phyloP scores from a whole-genome alignment of 53 echinoderm and acorn worm genomes.

The Pentamera pediparva region DNA sequence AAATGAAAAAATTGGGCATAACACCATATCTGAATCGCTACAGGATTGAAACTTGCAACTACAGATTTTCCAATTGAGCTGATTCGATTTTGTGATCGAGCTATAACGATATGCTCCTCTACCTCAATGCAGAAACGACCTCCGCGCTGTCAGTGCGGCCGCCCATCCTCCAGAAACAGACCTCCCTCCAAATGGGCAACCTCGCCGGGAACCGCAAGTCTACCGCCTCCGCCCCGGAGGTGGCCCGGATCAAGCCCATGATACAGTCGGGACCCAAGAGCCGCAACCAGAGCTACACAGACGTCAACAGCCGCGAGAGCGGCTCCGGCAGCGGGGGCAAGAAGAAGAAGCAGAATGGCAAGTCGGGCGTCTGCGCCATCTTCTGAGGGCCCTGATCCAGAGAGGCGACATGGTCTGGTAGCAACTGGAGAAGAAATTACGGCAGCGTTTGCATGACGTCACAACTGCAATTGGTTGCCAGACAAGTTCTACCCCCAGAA shows the following conservation, averaged over 20 bases:
- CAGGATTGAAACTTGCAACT: too few species aligned
- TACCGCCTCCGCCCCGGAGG: slow-evolving; percentile 25
- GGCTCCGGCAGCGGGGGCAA: slow-evolving; percentile 26
- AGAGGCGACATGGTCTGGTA: too few species aligned
- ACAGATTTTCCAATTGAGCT: too few species aligned
- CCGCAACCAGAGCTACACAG: slow-evolving; percentile 86
- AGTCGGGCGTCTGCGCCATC: slow-evolving; percentile 88
- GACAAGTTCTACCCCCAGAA: not conserved
- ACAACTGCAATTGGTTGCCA: too few species aligned
- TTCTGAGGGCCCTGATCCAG: slow-evolving; percentile 39
- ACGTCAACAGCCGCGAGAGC: slow-evolving; percentile 50
- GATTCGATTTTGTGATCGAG: too few species aligned
- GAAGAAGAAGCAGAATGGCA: slow-evolving; percentile 83
- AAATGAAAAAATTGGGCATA: too few species aligned
- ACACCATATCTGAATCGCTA: too few species aligned
- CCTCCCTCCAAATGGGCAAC: slow-evolving; percentile 73
- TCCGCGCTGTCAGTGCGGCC: slow-evolving; percentile 84
- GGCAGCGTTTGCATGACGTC: too few species aligned
- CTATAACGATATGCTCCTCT: too few species aligned
- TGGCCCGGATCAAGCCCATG: slow-evolving; percentile 54
- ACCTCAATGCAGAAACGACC: not conserved
- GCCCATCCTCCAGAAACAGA: slow-evolving; percentile 86
- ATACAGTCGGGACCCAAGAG: slow-evolving; percentile 48
- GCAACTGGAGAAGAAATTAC: too few species aligned
- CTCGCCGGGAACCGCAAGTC: slow-evolving; percentile 70